These are phyloP conservation scores for Hoplostethus mediterraneus DNA, from an alignment of 2,797 vertebrate genomes.

Conservation along the genomic window DNA sequence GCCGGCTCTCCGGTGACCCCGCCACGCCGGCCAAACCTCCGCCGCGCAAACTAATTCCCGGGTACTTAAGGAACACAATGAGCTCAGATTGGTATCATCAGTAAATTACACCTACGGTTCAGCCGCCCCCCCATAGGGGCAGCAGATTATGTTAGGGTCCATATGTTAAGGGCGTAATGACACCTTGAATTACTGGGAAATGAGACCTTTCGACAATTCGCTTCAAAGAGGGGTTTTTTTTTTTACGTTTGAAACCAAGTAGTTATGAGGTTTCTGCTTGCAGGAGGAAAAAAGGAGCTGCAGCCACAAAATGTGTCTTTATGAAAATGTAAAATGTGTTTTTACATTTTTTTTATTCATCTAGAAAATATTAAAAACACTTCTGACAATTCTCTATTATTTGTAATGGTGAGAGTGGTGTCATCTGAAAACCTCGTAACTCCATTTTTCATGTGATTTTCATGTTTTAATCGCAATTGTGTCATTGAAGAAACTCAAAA, in stretches of 20 bases:
- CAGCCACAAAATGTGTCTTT: too few relatives aligned
- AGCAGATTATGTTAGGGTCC: slow-evolving; percentile 53
- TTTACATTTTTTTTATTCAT: too few relatives aligned
- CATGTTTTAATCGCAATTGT: too few relatives aligned
- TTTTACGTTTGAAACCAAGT: too few relatives aligned
- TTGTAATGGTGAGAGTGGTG: too few relatives aligned
- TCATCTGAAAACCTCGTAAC: too few relatives aligned
- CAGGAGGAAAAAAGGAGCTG: too few relatives aligned
- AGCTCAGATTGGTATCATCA: slow-evolving; percentile 77
- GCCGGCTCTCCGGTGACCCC: slow-evolving; percentile 71
- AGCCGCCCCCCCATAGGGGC: slow-evolving; percentile 32
- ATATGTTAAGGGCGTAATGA: slow-evolving; percentile 36
- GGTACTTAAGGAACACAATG: slow-evolving; percentile 77
- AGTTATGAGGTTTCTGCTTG: too few relatives aligned
- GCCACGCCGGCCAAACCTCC: slow-evolving; percentile 59
- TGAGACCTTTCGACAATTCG: slow-evolving; percentile 36
- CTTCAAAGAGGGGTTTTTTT: neutral
- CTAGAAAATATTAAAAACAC: slow-evolving; percentile 19
- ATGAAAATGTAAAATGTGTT: too few relatives aligned
- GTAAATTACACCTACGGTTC: slow-evolving; percentile 75
- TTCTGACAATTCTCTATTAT: too few relatives aligned
- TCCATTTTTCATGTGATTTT: too few relatives aligned
- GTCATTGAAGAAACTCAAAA: too few relatives aligned
- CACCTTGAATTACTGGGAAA: slow-evolving; percentile 36
- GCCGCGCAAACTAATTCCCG: slow-evolving; percentile 61